Evolutionary conservation across 30 jellyfish, hydroid and myxozoan species (phyloP).

Genomic region (Pelagia noctiluca): DNA sequence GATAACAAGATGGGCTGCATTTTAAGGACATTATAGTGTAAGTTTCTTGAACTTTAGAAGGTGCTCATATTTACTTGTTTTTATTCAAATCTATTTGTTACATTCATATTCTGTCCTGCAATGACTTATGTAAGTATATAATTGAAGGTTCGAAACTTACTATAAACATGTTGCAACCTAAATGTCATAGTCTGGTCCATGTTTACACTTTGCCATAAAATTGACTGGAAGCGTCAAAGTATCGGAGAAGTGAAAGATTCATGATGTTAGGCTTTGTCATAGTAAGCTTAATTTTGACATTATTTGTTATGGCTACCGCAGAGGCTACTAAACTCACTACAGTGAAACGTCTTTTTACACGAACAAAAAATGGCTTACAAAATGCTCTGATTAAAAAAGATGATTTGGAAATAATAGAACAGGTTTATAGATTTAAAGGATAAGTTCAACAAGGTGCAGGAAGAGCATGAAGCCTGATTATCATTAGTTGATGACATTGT

Average conservation of each 20-base stretch:
- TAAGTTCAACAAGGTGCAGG: constrained; percentile 6
- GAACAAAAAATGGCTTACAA: constrained; percentile 2
- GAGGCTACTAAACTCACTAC: not conserved
- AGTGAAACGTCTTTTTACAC: not conserved
- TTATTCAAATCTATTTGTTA: not conserved
- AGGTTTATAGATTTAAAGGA: not conserved
- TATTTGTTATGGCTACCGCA: not conserved
- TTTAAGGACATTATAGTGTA: not conserved
- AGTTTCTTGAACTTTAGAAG: not conserved
- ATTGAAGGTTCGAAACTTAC: not conserved
- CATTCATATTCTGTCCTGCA: constrained; percentile 1
- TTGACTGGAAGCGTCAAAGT: constrained; percentile 3
- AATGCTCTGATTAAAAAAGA: not conserved
- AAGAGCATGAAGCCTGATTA: not conserved
- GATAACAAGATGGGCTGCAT: not conserved
- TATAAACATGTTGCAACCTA: constrained; percentile 2
- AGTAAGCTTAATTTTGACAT: not conserved
- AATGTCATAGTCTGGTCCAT: not conserved
- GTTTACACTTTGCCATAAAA: not conserved
- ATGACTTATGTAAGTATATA: not conserved
- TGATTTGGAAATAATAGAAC: not conserved
- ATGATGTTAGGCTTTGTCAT: not conserved
- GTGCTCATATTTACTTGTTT: not conserved
- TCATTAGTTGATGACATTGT: not conserved
- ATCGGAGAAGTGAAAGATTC: constrained; percentile 1